These are phyloP conservation scores for Pygoscelis antarcticus DNA, from an alignment of 2,113 vertebrate genomes.

Conservation along the genomic window DNA sequence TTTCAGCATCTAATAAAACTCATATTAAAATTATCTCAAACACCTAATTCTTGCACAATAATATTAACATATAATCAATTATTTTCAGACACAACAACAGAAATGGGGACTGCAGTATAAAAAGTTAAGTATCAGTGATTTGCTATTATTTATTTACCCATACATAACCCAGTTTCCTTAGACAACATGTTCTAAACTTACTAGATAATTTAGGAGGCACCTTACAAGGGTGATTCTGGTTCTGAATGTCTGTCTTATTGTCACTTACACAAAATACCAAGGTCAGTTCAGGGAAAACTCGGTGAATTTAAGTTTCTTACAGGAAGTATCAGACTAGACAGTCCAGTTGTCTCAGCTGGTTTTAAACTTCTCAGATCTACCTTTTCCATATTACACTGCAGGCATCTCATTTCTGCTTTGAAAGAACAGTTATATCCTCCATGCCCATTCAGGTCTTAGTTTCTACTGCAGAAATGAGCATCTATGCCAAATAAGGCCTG, in stretches of 20 bases:
- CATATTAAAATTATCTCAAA: not conserved
- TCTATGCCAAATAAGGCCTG: not conserved
- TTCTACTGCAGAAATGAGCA: not conserved
- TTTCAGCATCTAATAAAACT: not conserved
- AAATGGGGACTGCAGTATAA: not conserved
- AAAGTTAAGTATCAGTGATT: not conserved
- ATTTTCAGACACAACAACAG: not conserved
- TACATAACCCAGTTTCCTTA: not conserved
- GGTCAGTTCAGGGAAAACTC: not conserved
- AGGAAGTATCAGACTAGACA: not conserved
- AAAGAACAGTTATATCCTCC: not conserved
- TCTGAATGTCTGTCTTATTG: not conserved
- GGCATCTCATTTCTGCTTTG: not conserved
- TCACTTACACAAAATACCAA: not conserved
- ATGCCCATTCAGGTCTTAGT: not conserved
- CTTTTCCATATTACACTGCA: not conserved
- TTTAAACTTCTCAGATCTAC: not conserved
- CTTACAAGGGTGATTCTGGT: not conserved
- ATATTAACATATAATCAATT: not conserved
- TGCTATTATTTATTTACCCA: not conserved
- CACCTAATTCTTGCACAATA: not conserved
- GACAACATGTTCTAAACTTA: not conserved
- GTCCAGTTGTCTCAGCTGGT: not conserved
- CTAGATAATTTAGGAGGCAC: not conserved
- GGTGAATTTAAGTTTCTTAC: not conserved